A percentile compares a stretch with the other conserved stretches of the same genome.
These are phyloP conservation scores for Chiridota heheva DNA, from an alignment of 35 echinoderm and acorn worm species.

Conservation along the genomic window DNA sequence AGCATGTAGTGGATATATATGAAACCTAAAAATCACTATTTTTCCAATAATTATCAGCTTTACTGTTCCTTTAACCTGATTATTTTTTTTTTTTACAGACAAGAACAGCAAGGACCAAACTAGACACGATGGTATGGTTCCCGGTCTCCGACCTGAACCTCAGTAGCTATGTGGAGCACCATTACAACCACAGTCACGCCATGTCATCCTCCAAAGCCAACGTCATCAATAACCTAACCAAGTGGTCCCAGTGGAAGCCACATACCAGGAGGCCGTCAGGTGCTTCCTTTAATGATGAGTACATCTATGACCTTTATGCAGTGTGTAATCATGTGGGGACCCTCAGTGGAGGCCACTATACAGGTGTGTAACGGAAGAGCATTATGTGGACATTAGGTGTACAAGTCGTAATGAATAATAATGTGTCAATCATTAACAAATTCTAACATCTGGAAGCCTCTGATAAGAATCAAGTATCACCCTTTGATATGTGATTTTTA, in stretches of 20 bases:
- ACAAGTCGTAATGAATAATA: too few relatives aligned
- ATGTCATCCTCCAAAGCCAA: slow-evolving; percentile 22
- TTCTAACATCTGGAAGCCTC: too few relatives aligned
- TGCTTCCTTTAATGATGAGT: slow-evolving; percentile 38
- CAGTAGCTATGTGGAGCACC: slow-evolving; percentile 68
- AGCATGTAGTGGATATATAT: too few relatives aligned
- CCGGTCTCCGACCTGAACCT: slow-evolving; percentile 78
- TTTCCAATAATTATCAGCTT: neutral
- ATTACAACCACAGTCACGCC: slow-evolving; percentile 54
- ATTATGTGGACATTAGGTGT: neutral
- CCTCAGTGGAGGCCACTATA: slow-evolving; percentile 91
- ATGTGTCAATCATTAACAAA: too few relatives aligned
- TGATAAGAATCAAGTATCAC: too few relatives aligned
- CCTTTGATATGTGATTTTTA: too few relatives aligned
- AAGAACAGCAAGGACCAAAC: slow-evolving; percentile 64
- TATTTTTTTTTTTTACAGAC: slow-evolving; percentile 52
- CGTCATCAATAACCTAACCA: slow-evolving; percentile 69
- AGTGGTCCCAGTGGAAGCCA: slow-evolving; percentile 86
- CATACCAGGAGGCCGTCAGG: slow-evolving; percentile 29
- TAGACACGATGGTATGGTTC: slow-evolving; percentile 79
- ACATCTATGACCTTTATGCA: slow-evolving; percentile 86
- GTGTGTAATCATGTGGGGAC: slow-evolving; percentile 95
- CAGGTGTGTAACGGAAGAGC: slow-evolving; percentile 67
- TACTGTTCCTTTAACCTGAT: neutral
- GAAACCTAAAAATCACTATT: too few relatives aligned